Base-by-base conservation (phyloP, 2,888 invertebrate species). In the Candidula unifasciata region DNA sequence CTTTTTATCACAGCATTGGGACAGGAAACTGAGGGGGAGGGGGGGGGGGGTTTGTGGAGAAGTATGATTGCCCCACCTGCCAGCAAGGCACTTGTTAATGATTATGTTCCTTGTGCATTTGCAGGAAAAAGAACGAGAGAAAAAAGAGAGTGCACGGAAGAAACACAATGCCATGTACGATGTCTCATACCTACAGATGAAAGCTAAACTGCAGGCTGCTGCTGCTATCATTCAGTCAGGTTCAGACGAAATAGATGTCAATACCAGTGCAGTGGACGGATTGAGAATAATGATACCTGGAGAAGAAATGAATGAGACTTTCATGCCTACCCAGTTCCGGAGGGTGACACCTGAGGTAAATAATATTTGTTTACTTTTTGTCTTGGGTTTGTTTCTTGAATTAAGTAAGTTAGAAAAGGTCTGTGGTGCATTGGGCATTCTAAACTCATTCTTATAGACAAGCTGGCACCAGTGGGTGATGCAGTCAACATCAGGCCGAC, bases 121-220 rank as follows among this genome's bases (percentile, higher is more conserved):
- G 52, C 57, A 91, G 91, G 91, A 91, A 78, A 90, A 88, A 86
- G 91, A 90, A 85, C 89, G 89, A 79, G 90, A 91, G 84, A 86
- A 86, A 54, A 87, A 84, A n/a, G 89, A 87, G n/a, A 89, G 87
- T 76, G 87, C 87, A 80, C 89, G 87, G 86, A 89, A 89, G 77
- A 89, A 88, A 76, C 86, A 71, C 60, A 88, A 87, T 84, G 74
- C 88, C 8, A 85, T 88, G 33, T 88, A 88, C 69, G 88, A 88
- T 35, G 52, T 88, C 44, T 80, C 86, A 3, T 71, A 54, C 30
- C 30, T 87, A 33, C 73, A 83, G 21, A 66, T 86, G 52, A 82
- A 82, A 33, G 60, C 69, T 27, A 86, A 82, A 35, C 33, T 64
- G 10, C 54, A 76, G 16, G 66, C 77, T 33, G 37, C 57, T 66